Conservation (phyloP, 1,140 invertebrate species). For the Hirudo medicinalis region DNA sequence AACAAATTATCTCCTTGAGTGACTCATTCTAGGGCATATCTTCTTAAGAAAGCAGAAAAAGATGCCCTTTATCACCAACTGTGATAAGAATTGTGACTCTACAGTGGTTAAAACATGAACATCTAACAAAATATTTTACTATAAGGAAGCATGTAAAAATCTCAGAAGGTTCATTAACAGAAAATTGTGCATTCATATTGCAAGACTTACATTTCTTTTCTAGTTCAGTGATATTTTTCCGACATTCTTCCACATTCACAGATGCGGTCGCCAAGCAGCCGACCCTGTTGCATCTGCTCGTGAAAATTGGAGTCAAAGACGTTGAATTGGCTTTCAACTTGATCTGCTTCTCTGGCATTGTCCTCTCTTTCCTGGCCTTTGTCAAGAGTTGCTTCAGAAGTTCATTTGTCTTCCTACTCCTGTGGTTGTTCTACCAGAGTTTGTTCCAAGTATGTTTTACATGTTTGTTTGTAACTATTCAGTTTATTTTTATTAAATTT, state of each 20-base stretch:
- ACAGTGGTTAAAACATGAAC: too few relatives aligned
- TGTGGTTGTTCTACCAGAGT: conserved; percentile 64
- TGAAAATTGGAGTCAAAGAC: conserved; percentile 51
- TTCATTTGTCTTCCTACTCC: conserved; percentile 45
- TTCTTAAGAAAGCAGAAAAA: too few relatives aligned
- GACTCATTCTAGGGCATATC: too few relatives aligned
- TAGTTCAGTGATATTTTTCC: not conserved
- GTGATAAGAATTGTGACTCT: too few relatives aligned
- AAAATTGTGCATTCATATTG: not conserved
- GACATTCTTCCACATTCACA: conserved; percentile 29
- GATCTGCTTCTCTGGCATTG: conserved; percentile 51
- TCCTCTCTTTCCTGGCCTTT: conserved; percentile 47
- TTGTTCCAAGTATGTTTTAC: conserved; percentile 51
- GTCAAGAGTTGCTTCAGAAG: conserved; percentile 30
- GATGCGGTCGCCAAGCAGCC: conserved; percentile 46
- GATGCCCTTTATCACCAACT: too few relatives aligned
- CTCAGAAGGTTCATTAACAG: not conserved
- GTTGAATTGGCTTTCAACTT: conserved; percentile 58
- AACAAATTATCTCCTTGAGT: too few relatives aligned
- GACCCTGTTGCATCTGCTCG: conserved; percentile 56
- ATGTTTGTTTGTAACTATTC: too few relatives aligned
- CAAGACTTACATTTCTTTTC: not conserved
- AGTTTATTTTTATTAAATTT: too few relatives aligned
- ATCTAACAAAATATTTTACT: not conserved
- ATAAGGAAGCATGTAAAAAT: not conserved